phyloP scores from a whole-genome alignment of 2,113 vertebrate genomes.

The Istiophorus platypterus region DNA sequence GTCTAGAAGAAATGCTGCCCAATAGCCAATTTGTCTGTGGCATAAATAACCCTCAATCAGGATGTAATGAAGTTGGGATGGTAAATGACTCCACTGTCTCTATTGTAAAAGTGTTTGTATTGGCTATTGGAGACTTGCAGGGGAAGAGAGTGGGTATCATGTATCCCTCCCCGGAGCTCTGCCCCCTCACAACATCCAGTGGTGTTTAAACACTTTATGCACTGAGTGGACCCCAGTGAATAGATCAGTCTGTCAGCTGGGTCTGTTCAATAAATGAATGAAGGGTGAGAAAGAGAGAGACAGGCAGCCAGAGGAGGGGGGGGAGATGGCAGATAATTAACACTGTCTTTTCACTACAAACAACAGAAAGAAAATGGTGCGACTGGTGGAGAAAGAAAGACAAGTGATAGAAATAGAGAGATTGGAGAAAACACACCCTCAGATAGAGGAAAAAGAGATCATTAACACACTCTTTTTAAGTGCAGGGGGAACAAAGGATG shows the following conservation, averaged over 20 bases:
- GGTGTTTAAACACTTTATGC: conserved; percentile 72
- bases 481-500: conserved; percentile 71
- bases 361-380: conserved; percentile 34
- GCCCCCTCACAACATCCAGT: conserved; percentile 62
- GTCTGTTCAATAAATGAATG: conserved; percentile 62
- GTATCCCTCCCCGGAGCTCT: conserved; percentile 53
- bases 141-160: conserved; percentile 63
- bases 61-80: conserved; percentile 60
- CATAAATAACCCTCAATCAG: conserved; percentile 49
- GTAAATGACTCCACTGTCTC: conserved; percentile 70
- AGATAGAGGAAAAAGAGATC: conserved; percentile 51
- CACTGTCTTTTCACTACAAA: conserved; percentile 57
- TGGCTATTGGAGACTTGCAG: conserved; percentile 62
- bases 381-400: conserved; percentile 21
- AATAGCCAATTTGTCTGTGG: conserved; percentile 38
- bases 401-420: conserved; percentile 31
- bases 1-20: conserved; percentile 30
- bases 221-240: conserved; percentile 75
- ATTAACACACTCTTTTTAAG: conserved; percentile 72
- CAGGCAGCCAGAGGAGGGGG: conserved; percentile 4
- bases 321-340: conserved; percentile 61
- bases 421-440: conserved; percentile 26
- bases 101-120: conserved; percentile 69
- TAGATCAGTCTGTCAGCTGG: conserved; percentile 69
- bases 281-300: conserved; percentile 29